Base-by-base conservation (phyloP, 2,888 invertebrate genomes). In the Bellardia pandia region DNA sequence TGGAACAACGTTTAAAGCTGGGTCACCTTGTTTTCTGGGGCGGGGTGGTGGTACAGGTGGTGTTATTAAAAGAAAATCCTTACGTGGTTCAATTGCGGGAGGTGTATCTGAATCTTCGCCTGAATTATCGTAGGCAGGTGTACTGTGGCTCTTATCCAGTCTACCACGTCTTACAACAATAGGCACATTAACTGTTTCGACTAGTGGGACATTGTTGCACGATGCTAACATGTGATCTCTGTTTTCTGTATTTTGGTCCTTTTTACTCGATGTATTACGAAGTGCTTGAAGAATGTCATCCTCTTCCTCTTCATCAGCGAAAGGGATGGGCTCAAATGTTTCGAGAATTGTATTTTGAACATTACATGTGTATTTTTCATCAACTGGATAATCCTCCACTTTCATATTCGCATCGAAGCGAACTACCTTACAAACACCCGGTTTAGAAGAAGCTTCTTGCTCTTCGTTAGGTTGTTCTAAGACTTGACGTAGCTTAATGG, bases 131-230 rank as follows among this genome's bases (percentile, higher is more conserved):
- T 97, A 97, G 0, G 97, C 96, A 2, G 97, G 97, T n/a, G 97
- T 96, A 89, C 97, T 97, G 92, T 96, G 96, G 90, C 96, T 96
- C 93, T 97, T 97, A 94, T 97, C 97, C 74, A 97, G 94, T 88
- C 95, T 95, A 1, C 96, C 96, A 45, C 94, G 90, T 11, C 93
- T 90, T n/a, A 90, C 80, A 51, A 91, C 79, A 5, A 92, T 86
- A 7, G 92, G 90, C 9, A 90, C 79, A 85, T 93, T 93, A 11
- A 93, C 90, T 23, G 92, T 92, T 88, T 93, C 92, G 40, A 91
- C 90, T 53, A 92, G 83, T 69, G 90, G 88, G 2, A 37, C 11
- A 68, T 64, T 86, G 11, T 71, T 75, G 9, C 13, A 40, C 40
- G 51, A 40, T 66, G 89, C 83, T 11, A 48, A 33, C 23, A 56